These are phyloP conservation scores for Batillaria attramentaria DNA, from an alignment of 1,140 invertebrate species.

Conservation along the genomic window DNA sequence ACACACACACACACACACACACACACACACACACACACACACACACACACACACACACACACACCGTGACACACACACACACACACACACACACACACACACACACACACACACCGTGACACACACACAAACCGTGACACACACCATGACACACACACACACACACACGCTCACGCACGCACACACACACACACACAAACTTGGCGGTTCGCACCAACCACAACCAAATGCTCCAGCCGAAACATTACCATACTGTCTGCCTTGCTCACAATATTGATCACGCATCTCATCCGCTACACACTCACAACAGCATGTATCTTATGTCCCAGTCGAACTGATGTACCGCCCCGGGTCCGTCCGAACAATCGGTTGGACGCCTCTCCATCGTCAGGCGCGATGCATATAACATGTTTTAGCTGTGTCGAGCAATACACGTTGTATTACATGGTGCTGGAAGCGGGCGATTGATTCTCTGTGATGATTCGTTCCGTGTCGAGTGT, in stretches of 20 bases:
- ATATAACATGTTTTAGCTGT: no score
- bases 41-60: constrained; percentile 2
- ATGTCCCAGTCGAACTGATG: no score
- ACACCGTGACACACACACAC: not conserved
- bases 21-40: constrained; percentile 2
- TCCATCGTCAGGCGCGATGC: no score
- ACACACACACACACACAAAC: not conserved
- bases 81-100: constrained; percentile 2
- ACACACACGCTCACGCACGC: not conserved
- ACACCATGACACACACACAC: not conserved
- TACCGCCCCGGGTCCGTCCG: no score
- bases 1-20: not conserved
- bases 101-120: not conserved
- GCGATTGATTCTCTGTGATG: no score
- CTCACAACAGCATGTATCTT: not conserved
- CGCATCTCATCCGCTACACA: not conserved
- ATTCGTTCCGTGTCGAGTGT: no score
- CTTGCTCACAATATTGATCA: not conserved
- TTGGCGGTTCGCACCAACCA: not conserved
- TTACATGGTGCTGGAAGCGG: no score
- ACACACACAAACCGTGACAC: not conserved
- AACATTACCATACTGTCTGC: not conserved
- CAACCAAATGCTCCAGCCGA: not conserved
- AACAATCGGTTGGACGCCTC: no score
- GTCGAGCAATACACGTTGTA: no score